Conservation (phyloP, 2,797 vertebrate species). For the Oreochromis grahami region DNA sequence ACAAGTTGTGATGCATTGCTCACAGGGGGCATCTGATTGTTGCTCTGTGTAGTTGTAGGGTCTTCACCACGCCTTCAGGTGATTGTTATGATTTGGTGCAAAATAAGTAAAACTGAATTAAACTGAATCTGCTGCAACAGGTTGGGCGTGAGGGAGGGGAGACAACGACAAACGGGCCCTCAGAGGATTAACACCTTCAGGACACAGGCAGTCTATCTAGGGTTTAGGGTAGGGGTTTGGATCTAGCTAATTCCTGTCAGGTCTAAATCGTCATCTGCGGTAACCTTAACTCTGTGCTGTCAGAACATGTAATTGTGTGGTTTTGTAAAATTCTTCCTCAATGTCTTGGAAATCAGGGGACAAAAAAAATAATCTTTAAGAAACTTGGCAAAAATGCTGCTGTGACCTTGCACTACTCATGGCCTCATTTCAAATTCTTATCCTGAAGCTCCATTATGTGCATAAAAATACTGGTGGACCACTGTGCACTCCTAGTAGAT, state of each 20-base stretch:
- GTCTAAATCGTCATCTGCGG: not conserved
- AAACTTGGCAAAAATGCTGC: not conserved
- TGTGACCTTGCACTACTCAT: not conserved
- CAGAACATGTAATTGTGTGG: not conserved
- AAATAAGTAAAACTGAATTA: not conserved
- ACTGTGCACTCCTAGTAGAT: not conserved
- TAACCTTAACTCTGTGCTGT: not conserved
- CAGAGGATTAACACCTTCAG: not conserved
- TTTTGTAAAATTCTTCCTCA: not conserved
- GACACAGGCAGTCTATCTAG: not conserved
- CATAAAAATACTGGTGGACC: not conserved
- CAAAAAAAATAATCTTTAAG: not conserved
- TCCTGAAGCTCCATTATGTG: not conserved
- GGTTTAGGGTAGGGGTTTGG: not conserved
- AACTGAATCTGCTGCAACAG: not conserved
- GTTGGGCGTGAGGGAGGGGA: not conserved
- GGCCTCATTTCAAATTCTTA: not conserved
- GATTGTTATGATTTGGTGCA: not conserved
- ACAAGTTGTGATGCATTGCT: not conserved
- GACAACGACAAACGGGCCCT: not conserved
- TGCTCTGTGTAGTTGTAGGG: not conserved
- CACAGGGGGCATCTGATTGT: not conserved
- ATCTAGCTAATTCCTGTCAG: not conserved
- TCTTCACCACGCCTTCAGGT: not conserved
- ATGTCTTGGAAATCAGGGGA: not conserved